Base-by-base conservation (phyloP, 2,797 vertebrate genomes). In the Carapus acus region DNA sequence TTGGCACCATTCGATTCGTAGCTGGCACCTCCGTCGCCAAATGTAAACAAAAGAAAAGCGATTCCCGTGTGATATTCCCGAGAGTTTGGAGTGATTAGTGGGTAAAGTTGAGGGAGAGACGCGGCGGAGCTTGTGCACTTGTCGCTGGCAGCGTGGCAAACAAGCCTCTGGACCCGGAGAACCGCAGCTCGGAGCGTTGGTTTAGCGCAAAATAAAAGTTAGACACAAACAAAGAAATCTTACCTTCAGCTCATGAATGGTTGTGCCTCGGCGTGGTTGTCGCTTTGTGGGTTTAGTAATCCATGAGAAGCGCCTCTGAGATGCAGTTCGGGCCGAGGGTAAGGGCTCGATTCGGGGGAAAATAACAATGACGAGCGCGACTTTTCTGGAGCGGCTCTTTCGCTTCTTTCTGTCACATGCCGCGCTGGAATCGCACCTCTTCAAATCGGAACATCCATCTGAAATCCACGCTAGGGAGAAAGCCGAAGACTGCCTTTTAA, bases 171-270 rank as follows among this genome's bases (percentile, higher is more conserved):
- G 50, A 39, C 62, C 52, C 54, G 7, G 8, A 13, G 12, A 43
- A n/a, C n/a, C 20, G 43, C 62, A 69, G 60, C 68, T 51, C 65
- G 47, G 62, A 56, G 55, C 63, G 53, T 63, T 52, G 43, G 9
- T 58, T 13, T 37, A 40, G 19, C 44, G 66, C 73, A 69, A 71
- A 62, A 29, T 27, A 44, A 76, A 84, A 86, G 80, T 85, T 87
- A 68, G 62, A 48, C 52, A 71, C 68, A 82, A 84, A 81, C 58
- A 76, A 71, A 81, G 62, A 74, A 66, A 74, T 62, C 80, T 73
- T 90, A 94, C 93, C 92, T 96, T 88, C 87, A 90, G 89, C 88
- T 90, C 91, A 90, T 91, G 88, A 85, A 93, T 89, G 81, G 79
- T 77, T 79, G 69, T 77, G 81, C 74, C 73, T 79, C 76, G 65